Evolutionary conservation across 2,113 vertebrate genomes (phyloP).

Genomic region (Clarias batrachus): DNA sequence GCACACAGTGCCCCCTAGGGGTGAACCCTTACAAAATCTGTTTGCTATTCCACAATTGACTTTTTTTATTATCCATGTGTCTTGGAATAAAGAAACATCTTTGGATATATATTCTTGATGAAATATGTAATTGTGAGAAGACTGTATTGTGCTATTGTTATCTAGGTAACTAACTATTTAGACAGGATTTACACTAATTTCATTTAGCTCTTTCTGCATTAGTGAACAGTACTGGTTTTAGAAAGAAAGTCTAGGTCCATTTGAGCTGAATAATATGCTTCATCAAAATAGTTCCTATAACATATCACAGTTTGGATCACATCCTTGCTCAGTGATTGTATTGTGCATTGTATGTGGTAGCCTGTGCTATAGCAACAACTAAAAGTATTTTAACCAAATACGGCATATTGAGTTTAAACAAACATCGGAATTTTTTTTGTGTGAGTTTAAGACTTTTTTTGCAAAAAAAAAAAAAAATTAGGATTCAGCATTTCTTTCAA

Average conservation of each 20-base stretch:
- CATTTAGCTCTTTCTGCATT: background rate
- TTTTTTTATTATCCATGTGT: background rate
- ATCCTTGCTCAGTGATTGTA: background rate
- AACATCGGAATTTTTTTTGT: no score
- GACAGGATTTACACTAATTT: background rate
- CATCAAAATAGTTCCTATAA: background rate
- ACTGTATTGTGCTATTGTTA: background rate
- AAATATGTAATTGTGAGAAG: background rate
- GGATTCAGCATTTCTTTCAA: background rate
- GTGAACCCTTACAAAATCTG: no score
- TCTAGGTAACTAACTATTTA: background rate
- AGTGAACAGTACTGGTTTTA: background rate
- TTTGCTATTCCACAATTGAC: background rate
- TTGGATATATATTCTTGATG: background rate
- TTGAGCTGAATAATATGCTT: background rate
- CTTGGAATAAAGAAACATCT: background rate
- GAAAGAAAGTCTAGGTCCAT: background rate
- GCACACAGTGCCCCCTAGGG: no score
- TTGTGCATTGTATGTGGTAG: background rate
- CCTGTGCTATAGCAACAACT: background rate
- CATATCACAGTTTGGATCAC: background rate
- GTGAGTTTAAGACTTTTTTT: background rate
- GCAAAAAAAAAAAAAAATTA: background rate
- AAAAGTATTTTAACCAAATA: background rate
- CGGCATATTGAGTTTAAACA: background rate